Base-by-base conservation (phyloP, 2,888 invertebrate genomes). In the Apodemia mormo region DNA sequence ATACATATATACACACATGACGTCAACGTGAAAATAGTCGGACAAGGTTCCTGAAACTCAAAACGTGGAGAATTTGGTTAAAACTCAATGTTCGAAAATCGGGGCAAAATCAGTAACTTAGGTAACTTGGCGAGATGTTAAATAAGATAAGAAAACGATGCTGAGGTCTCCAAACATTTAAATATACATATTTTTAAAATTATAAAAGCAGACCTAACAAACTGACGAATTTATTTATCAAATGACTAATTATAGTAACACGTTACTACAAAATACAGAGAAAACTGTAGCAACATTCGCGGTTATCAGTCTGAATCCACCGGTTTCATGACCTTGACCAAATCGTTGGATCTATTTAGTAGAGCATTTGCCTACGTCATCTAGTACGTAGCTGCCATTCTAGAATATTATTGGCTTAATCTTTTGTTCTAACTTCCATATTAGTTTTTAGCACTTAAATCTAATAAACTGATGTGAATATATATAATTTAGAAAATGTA, bases 301-400 rank as follows among this genome's bases (percentile, higher is more conserved):
- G 12, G 61, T 61, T 61, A 61, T 61, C 61, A 30, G 30, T 33
- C 29, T 22, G 30, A 30, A 61, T 49, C 61, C 33, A 61, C 61
- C 61, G 61, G 61, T 61, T 30, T 58, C 29, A 61, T 61, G 61
- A 61, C 61, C 61, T 61, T 61, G 61, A 61, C 61, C 61, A 61
- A 30, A 61, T 61, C 29, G 30, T 10, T 61, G 30, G 5, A 12
- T 14, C 61, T 61, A 61, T 30, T 30, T 30, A 61, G 33, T 30
- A 9, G 56, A 56, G 56, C 22, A 12, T 29, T 58, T 58, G 56
- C 56, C 30, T 61, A 61, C 61, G 61, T 61, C 61, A 61, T 29
- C 30, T 45, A 30, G 61, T 61, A 61, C 61, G 61, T 61, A 12
- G 33, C 12, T 33, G 33, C 61, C 61, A 30, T 61, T 30, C 61